Percentiles rank a stretch among this genome's conserved stretches.
Evolutionary conservation across 1,140 invertebrate genomes (phyloP).

Genomic region (Papilio helenus): DNA sequence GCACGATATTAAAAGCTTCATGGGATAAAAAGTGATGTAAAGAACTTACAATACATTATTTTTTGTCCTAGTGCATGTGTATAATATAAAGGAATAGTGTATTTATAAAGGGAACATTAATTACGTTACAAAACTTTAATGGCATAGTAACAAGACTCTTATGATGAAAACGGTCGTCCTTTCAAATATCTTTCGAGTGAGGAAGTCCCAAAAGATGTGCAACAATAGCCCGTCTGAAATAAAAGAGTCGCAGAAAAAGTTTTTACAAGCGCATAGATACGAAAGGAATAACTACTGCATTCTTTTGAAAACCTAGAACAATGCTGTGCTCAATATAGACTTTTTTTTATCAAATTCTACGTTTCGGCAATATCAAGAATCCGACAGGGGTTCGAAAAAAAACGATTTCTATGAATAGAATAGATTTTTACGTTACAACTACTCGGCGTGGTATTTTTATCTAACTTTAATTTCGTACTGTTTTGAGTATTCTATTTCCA

Average conservation of each 20-base stretch:
- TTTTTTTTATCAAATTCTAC: slow-evolving; percentile 29
- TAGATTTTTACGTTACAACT: not conserved
- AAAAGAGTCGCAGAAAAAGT: slow-evolving; percentile 28
- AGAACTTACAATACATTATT: not conserved
- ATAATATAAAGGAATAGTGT: not conserved
- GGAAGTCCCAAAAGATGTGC: slow-evolving; percentile 20
- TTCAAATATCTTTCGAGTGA: slow-evolving; percentile 29
- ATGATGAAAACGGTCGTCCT: slow-evolving; percentile 16
- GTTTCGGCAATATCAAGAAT: not conserved
- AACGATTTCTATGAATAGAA: not conserved
- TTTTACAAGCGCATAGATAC: slow-evolving; percentile 36
- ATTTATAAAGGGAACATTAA: not conserved
- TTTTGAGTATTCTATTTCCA: not conserved
- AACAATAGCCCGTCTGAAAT: slow-evolving; percentile 36
- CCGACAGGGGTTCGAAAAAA: not conserved
- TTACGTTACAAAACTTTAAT: not conserved
- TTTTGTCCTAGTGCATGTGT: not conserved
- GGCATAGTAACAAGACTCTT: not conserved
- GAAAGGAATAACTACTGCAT: slow-evolving; percentile 29
- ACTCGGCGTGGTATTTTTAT: not conserved
- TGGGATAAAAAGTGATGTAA: not conserved
- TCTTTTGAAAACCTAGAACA: slow-evolving; percentile 37
- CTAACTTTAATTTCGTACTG: not conserved
- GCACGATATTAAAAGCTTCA: not conserved
- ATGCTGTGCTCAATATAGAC: slow-evolving; percentile 10